Base-by-base conservation (phyloP, 2,888 invertebrate species). In the Melanostoma scalare region DNA sequence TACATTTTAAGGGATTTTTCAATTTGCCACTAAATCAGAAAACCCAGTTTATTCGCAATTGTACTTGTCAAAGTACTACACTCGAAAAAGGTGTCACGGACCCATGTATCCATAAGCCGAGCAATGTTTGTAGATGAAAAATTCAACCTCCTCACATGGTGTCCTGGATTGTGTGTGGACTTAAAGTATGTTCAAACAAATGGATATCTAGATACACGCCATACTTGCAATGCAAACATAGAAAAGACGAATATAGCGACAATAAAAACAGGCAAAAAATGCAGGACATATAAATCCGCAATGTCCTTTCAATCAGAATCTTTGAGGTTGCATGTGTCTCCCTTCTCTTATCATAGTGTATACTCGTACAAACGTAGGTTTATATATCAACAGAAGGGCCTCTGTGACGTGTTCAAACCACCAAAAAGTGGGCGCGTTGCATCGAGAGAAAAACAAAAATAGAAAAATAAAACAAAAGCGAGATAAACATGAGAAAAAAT, bases 231-330 rank as follows among this genome's bases (percentile, higher is more conserved):
- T 46, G 82, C 77, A 77, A 77, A 69, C 67, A 73, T 56, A 53
- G 35, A n/a, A 36, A 38, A 8, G 30, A n/a, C 30, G 38, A 33
- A 63, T 33, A 30, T 10, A 68, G 52, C 8, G 30, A 20, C n/a
- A 50, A 10, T 10, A 44, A 38, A 48, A 9, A 10, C 31, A 60
- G n/a, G 56, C 35, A 50, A 69, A 76, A 63, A 73, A 46, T 55
- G 56, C 50, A 67, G 61, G 73, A 44, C 68, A 56, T 63, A 77
- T 58, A 77, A 82, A 77, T 77, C 82, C 73, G 68, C 73, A 77
- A 77, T 82, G 82, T 77, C 82, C 82, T 79, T 84, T 84, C 79
- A 84, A 84, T 84, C 84, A 84, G 75, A 74, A 75, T 78, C 74
- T 84, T 79, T 84, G 79, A 71, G 84, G 84, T 84, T 78, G 69